Conservation (phyloP, 2,888 invertebrate genomes). For the Cephus runcator region DNA sequence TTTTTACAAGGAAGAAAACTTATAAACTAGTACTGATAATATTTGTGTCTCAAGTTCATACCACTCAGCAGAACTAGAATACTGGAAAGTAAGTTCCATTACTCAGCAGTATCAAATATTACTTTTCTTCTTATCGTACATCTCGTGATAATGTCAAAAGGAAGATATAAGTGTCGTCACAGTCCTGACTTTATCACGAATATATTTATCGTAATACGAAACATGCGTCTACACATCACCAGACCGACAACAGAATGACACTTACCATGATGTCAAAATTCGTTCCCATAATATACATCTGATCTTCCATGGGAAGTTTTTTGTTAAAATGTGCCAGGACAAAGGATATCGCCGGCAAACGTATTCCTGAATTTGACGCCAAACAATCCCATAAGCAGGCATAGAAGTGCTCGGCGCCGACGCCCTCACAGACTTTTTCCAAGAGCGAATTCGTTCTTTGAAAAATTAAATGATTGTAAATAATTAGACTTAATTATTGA, state of each 20-base stretch:
- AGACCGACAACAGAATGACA: neutral
- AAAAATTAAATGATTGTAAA: conserved; percentile 27
- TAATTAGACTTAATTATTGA: neutral
- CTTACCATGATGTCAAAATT: conserved; percentile 84
- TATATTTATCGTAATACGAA: neutral
- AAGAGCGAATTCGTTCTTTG: conserved; percentile 72
- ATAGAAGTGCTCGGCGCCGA: conserved; percentile 83
- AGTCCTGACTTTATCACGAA: neutral
- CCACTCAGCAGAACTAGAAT: neutral
- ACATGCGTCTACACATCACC: neutral
- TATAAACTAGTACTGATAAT: neutral
- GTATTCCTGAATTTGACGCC: conserved; percentile 80
- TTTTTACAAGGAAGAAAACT: neutral
- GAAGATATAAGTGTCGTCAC: neutral
- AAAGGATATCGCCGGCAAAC: conserved; percentile 85
- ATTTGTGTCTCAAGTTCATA: neutral
- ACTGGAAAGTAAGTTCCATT: neutral
- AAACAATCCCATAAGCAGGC: conserved; percentile 90
- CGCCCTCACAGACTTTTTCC: conserved; percentile 79
- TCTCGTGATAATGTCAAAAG: neutral
- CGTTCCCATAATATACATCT: conserved; percentile 84
- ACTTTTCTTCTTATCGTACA: neutral
- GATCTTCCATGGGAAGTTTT: conserved; percentile 82
- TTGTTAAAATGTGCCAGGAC: conserved; percentile 84
- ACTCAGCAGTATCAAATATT: neutral